These are phyloP conservation scores for Mantis religiosa DNA, from an alignment of 2,888 invertebrate genomes.

Conservation along the genomic window DNA sequence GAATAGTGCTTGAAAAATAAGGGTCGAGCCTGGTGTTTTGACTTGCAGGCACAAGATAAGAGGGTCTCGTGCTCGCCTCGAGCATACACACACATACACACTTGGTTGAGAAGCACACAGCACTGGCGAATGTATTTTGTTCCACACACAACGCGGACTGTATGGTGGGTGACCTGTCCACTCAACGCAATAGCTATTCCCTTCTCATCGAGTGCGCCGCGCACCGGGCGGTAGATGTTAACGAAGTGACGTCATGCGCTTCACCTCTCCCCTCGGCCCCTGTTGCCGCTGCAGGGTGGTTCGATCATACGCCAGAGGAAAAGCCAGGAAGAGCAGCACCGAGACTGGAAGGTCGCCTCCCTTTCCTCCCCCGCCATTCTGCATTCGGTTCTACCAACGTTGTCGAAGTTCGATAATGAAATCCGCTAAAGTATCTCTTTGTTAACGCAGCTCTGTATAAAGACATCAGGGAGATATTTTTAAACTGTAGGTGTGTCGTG, in stretches of 20 bases:
- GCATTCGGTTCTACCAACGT: background rate
- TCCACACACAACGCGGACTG: background rate
- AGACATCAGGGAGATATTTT: no score
- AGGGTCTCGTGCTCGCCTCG: background rate
- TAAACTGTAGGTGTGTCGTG: no score
- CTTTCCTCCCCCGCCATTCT: background rate
- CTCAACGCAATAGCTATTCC: background rate
- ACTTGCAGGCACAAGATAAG: background rate
- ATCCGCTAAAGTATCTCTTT: background rate
- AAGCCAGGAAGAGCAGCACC: background rate
- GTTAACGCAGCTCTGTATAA: no score
- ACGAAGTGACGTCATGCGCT: background rate
- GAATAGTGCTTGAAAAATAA: background rate
- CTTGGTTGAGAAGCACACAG: background rate
- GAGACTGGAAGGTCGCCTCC: background rate
- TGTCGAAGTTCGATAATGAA: background rate
- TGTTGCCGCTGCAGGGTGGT: background rate
- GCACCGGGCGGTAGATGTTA: background rate
- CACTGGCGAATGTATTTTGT: background rate
- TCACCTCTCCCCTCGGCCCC: background rate
- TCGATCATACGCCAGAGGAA: background rate
- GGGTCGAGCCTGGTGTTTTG: background rate
- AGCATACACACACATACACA: background rate
- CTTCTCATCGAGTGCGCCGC: background rate
- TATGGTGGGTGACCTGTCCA: background rate